These are phyloP conservation scores for Hydrotaea diabolus DNA, from an alignment of 2,888 invertebrate species.

Conservation along the genomic window DNA sequence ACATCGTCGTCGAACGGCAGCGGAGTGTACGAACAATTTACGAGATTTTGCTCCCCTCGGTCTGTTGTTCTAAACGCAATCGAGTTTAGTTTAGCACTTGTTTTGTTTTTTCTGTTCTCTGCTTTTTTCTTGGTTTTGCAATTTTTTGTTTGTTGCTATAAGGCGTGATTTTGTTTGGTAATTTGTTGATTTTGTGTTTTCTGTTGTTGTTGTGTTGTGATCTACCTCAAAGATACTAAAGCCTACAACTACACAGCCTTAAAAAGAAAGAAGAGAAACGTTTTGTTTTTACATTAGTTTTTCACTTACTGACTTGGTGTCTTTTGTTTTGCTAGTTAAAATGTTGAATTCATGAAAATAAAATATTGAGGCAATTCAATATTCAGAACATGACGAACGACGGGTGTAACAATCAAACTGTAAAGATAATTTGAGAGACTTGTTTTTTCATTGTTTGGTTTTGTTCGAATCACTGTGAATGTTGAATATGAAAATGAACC, in stretches of 20 bases:
- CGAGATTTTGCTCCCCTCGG: neutral
- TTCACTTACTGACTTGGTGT: neutral
- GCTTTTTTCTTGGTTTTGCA: constrained; percentile 22
- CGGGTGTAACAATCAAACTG: neutral
- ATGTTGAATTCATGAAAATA: no score
- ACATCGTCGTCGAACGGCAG: neutral
- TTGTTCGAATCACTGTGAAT: neutral
- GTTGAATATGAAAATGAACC: neutral
- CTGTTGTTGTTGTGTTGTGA: constrained; percentile 21
- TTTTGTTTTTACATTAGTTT: neutral
- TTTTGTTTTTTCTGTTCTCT: neutral
- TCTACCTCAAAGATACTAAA: constrained; percentile 40
- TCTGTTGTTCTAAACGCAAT: constrained; percentile 17
- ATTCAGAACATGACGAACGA: no score
- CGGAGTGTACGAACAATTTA: constrained; percentile 3
- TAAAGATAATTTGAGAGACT: neutral
- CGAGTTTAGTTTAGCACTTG: constrained; percentile 3
- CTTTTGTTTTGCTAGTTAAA: constrained; percentile 3
- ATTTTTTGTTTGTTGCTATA: constrained; percentile 17
- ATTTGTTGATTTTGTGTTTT: constrained; percentile 29
- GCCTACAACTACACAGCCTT: constrained; percentile 60
- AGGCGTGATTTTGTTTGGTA: constrained; percentile 25
- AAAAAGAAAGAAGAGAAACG: constrained; percentile 26
- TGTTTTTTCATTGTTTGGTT: no score
- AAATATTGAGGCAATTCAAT: no score